phyloP scores from a whole-genome alignment of 2,797 vertebrate genomes.

The Choloepus didactylus region DNA sequence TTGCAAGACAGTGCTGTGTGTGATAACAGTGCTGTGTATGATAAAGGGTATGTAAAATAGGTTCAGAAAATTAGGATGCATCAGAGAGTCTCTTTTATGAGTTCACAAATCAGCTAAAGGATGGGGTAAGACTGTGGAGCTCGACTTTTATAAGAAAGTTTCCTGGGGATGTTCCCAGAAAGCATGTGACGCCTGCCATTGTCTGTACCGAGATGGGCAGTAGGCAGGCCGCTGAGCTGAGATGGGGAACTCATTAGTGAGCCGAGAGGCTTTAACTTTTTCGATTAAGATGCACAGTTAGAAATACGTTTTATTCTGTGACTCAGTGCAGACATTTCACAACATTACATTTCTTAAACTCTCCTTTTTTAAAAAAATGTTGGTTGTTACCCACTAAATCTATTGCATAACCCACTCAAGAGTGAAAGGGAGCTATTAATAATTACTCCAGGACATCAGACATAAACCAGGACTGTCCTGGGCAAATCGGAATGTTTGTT shows the following conservation, averaged over 20 bases:
- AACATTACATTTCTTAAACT: background rate
- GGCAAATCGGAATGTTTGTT: rapidly evolving
- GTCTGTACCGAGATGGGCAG: background rate
- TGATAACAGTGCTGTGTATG: background rate
- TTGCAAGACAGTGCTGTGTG: background rate
- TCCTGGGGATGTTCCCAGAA: background rate
- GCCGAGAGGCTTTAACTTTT: background rate
- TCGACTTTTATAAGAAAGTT: background rate
- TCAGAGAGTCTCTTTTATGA: background rate
- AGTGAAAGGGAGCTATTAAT: background rate
- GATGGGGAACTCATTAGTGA: background rate
- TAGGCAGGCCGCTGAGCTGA: background rate
- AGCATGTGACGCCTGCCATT: background rate
- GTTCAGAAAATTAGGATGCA: background rate
- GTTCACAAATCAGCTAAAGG: background rate
- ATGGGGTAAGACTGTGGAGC: background rate
- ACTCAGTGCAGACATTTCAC: background rate
- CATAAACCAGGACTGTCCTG: background rate
- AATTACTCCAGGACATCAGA: background rate
- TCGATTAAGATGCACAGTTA: background rate
- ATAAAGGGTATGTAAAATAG: background rate
- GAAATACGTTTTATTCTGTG: background rate
- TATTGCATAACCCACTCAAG: background rate
- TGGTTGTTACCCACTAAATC: background rate
- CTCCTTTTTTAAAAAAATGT: background rate